phyloP scores from a whole-genome alignment of 2,797 vertebrate genomes.

The Lacerta agilis region DNA sequence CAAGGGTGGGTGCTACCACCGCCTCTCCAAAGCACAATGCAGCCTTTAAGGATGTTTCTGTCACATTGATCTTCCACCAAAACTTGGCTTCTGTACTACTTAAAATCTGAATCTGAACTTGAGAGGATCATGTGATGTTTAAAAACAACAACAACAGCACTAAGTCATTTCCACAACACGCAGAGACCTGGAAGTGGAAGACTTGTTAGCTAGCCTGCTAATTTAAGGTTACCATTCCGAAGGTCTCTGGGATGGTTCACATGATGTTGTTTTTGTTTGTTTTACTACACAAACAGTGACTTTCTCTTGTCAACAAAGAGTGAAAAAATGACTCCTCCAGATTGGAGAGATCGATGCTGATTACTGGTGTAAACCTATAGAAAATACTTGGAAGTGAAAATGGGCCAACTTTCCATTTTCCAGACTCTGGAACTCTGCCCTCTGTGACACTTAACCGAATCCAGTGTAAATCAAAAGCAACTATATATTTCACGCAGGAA shows the following conservation, averaged over 20 bases:
- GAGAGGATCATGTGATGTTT: slow-evolving; percentile 17
- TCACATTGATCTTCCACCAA: slow-evolving; percentile 52
- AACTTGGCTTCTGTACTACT: slow-evolving; percentile 47
- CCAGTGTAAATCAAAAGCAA: not conserved
- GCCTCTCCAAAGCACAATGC: slow-evolving; percentile 31
- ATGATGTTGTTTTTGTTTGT: not conserved
- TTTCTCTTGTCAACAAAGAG: not conserved
- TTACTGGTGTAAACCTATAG: not conserved
- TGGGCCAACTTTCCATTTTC: not conserved
- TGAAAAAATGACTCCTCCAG: not conserved
- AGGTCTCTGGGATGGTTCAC: not conserved
- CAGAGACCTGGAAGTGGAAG: slow-evolving; percentile 30
- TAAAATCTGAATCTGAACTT: not conserved
- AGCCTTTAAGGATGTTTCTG: slow-evolving; percentile 35
- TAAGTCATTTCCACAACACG: not conserved
- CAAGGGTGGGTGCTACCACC: slow-evolving; percentile 12
- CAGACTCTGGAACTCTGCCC: not conserved
- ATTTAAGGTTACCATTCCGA: slow-evolving; percentile 29
- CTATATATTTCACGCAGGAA: not conserved
- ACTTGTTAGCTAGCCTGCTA: slow-evolving; percentile 20
- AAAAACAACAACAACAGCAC: not conserved
- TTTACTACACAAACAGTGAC: not conserved
- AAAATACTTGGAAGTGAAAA: not conserved
- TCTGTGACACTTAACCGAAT: not conserved
- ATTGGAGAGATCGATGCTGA: not conserved